Percentiles rank a stretch among this genome's conserved stretches.
Conservation (phyloP, 2,888 invertebrate species). For the Chrysomela aeneicollis region DNA sequence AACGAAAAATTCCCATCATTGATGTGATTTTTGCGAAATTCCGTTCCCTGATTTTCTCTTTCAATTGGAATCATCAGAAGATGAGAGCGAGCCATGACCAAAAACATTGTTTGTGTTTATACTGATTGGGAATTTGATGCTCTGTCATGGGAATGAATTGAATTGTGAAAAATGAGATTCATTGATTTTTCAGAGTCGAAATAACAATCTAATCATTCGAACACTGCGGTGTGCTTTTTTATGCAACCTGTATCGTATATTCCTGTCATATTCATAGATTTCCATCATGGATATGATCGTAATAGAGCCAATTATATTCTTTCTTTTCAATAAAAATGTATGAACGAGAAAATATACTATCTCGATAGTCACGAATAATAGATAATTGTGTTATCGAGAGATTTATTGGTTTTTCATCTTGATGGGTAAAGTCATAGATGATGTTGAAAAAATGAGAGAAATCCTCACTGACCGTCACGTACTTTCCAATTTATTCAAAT, state of each 20-base stretch:
- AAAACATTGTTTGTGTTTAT: too few species aligned
- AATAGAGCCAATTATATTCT: neutral
- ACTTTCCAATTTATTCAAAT: conserved; percentile 7
- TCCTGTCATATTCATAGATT: too few species aligned
- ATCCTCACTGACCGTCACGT: neutral
- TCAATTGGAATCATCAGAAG: too few species aligned
- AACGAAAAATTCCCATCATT: neutral
- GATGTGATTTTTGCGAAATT: neutral
- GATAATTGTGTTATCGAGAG: neutral
- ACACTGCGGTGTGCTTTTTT: too few species aligned
- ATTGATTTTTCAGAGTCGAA: too few species aligned
- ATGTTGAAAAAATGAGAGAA: neutral
- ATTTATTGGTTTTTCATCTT: neutral
- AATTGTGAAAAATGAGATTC: too few species aligned
- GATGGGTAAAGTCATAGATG: neutral
- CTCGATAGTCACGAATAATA: neutral
- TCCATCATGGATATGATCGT: neutral
- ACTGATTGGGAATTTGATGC: too few species aligned
- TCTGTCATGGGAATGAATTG: too few species aligned
- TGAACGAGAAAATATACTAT: neutral
- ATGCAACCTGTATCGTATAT: too few species aligned
- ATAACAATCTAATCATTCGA: too few species aligned
- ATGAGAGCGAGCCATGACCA: too few species aligned
- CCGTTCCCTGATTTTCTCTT: neutral
- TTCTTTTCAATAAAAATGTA: neutral